Evolutionary conservation across 2,888 invertebrate genomes (phyloP), one percentile per base, ranked within the genome.

Genomic region (Himalopsyche japonica): DNA sequence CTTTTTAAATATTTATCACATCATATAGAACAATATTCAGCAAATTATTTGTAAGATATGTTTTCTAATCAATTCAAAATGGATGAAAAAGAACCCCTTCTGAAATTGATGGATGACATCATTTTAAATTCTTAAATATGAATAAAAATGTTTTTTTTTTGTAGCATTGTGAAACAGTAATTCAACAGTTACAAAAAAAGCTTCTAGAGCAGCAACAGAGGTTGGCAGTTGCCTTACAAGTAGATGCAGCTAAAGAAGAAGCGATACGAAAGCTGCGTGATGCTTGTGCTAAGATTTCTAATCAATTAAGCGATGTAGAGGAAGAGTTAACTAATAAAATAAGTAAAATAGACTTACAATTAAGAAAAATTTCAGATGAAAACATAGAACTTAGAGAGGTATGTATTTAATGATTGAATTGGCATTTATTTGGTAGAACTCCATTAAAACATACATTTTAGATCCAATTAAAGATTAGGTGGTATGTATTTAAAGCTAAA

Each of bases 161-260:
- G 76, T 89, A 96, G 95, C 96, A 96, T 88, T 96, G 96, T 88
- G 97, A 97, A 90, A 93, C 94, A 85, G 91, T 95, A 88, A 96
- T 97, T 80, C 95, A 95, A 88, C 93, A 95, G 80, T 90, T 97
- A 1, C 97, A 97, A 89, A 93, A 93, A 87, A 94, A 94, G 87
- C 90, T 95, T 80, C 90, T 97, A 34, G 96, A 97, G 87, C 94
- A 95, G 87, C 96, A 97, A 89, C 96, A 97, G 89, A 95, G 95
- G 88, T 89, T 97, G 37, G 95, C 96, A 0, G 96, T 97, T 0
- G 97, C 97, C 0, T 89, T 96, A 6, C 94, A 94, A 89, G 95
- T 97, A 0, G 97, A 97, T 89, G 93, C 94, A 82, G 93, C 95
- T 0, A 97, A 97, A 89, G 96, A 96, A 88, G 90, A 91, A 0